Percentiles rank a stretch among this genome's conserved stretches.
These are phyloP conservation scores for Gallinago jamesoni DNA, from an alignment of 2,113 vertebrate genomes.

Conservation along the genomic window DNA sequence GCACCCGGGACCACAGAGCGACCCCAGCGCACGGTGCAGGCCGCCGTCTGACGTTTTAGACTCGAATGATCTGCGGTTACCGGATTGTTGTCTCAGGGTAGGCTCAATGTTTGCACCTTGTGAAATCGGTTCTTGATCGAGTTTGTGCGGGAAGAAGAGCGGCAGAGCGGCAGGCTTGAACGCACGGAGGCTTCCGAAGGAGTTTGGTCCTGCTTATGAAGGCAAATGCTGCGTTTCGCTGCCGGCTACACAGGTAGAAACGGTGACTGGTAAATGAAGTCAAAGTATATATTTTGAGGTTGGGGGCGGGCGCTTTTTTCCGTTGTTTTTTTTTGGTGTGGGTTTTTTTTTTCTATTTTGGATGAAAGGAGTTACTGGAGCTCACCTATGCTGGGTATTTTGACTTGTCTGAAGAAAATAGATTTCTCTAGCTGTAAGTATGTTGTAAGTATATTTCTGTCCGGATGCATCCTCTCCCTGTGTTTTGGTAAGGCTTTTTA, in stretches of 20 bases:
- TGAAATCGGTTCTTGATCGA: neutral
- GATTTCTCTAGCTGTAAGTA: neutral
- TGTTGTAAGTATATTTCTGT: neutral
- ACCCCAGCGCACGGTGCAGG: accelerated
- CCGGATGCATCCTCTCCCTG: neutral
- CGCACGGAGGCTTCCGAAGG: neutral
- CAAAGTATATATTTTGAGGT: neutral
- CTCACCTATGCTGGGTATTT: neutral
- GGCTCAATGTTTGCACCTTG: neutral
- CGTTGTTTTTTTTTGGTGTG: neutral
- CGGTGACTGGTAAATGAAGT: neutral
- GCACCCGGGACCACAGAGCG: accelerated
- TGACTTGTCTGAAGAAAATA: neutral
- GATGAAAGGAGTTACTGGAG: neutral
- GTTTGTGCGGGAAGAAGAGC: neutral
- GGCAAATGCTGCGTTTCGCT: neutral
- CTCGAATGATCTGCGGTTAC: neutral
- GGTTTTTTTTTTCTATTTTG: neutral
- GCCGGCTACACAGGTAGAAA: neutral
- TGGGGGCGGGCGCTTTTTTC: neutral
- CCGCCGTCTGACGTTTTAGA: neutral
- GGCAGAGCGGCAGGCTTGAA: neutral
- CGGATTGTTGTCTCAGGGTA: neutral
- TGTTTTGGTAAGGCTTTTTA: neutral
- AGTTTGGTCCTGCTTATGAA: neutral